A percentile compares a stretch with the other conserved stretches of the same genome.
Conservation (phyloP, 2,113 vertebrate genomes). For the Trinectes maculatus region DNA sequence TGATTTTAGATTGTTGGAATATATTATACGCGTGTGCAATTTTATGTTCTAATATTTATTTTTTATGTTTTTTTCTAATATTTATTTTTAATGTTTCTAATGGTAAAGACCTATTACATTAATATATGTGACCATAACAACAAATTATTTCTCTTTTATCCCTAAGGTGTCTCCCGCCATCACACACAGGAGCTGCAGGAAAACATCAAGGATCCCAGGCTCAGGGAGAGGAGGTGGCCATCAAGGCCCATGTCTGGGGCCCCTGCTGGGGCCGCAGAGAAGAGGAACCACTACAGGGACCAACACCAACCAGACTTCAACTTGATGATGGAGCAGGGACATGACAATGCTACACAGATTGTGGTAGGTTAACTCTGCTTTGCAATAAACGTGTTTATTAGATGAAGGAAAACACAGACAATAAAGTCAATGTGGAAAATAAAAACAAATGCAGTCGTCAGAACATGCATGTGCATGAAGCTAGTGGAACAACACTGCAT, state of each 20-base stretch:
- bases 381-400: background rate
- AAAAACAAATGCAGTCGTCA: no score
- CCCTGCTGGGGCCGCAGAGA: slow-evolving; percentile 41
- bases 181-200: background rate
- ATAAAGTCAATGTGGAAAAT: no score
- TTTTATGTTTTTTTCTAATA: background rate
- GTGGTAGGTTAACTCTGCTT: slow-evolving; percentile 59
- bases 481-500: no score
- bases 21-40: no score
- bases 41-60: no score
- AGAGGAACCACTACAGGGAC: slow-evolving; percentile 63
- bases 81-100: no score
- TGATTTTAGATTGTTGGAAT: background rate
- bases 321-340: slow-evolving; percentile 65
- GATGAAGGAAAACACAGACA: background rate
- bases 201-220: background rate
- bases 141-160: background rate
- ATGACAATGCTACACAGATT: slow-evolving; percentile 63
- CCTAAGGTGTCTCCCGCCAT: slow-evolving; percentile 29
- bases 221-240: slow-evolving; percentile 38
- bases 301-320: slow-evolving; percentile 56
- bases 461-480: background rate
- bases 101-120: no score
- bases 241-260: slow-evolving; percentile 13
- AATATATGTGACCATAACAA: background rate